A percentile compares a stretch with the other conserved stretches of the same genome.
Evolutionary conservation across 2,113 vertebrate species (phyloP).

Genomic region (Aspiorhynchus laticeps): DNA sequence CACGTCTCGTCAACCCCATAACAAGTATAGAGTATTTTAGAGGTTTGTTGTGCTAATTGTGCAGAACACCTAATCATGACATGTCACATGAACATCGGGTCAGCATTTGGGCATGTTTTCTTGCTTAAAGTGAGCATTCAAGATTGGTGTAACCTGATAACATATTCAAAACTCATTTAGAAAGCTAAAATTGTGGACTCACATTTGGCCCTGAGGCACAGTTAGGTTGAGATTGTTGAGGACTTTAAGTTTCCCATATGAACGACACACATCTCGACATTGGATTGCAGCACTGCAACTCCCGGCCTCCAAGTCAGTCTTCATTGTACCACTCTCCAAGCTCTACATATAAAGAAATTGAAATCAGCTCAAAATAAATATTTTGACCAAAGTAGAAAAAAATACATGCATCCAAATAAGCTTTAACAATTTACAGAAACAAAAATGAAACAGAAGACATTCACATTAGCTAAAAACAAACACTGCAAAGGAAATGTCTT

Average conservation of each 20-base stretch:
- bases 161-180: neutral
- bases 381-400: neutral
- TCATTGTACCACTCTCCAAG: slow-evolving; percentile 67
- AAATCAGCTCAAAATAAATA: slow-evolving; percentile 9
- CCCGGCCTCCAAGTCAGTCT: slow-evolving; percentile 65
- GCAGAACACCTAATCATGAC: neutral
- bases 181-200: slow-evolving; percentile 54
- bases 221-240: slow-evolving; percentile 75
- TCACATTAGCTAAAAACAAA: neutral
- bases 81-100: neutral
- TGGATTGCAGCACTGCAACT: slow-evolving; percentile 63
- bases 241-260: slow-evolving; percentile 78
- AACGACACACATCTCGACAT: slow-evolving; percentile 73
- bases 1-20: no score
- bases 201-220: slow-evolving; percentile 80
- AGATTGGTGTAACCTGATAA: neutral
- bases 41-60: neutral
- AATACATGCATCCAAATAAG: neutral
- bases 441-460: neutral
- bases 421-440: neutral
- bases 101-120: neutral
- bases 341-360: slow-evolving; percentile 43
- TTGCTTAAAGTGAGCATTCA: neutral
- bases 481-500: neutral
- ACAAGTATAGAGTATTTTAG: neutral